These are phyloP conservation scores for Chirona hameri DNA, from an alignment of 2,888 invertebrate genomes.

Conservation along the genomic window DNA sequence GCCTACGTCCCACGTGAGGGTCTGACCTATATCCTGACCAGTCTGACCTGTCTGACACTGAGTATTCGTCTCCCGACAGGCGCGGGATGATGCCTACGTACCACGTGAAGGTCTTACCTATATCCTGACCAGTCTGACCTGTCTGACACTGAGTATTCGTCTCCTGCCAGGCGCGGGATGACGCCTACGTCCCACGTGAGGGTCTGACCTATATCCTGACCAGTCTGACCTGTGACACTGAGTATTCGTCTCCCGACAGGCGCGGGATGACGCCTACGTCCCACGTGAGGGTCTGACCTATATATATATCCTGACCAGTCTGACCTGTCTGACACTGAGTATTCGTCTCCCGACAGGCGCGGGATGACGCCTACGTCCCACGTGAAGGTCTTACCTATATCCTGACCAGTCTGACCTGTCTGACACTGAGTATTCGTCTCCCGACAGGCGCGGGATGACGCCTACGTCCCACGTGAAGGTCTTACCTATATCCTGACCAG, in stretches of 20 bases:
- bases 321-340: no score
- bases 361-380: no score
- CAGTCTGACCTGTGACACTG: no score
- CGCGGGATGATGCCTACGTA: conserved; percentile 57
- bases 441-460: no score
- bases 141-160: neutral
- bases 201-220: conserved; percentile 75
- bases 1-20: conserved; percentile 79
- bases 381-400: no score
- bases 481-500: no score
- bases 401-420: no score
- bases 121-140: conserved; percentile 74
- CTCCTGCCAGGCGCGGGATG: neutral
- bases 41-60: no score
- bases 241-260: neutral
- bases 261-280: conserved; percentile 57
- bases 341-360: no score
- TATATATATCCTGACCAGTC: no score
- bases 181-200: conserved; percentile 73
- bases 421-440: no score
- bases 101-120: conserved; percentile 80
- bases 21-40: conserved; percentile 72
- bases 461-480: no score
- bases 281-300: conserved; percentile 77
- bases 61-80: neutral